Base-by-base conservation (phyloP, 1,140 invertebrate species). In the Dendroctonus ponderosae region DNA sequence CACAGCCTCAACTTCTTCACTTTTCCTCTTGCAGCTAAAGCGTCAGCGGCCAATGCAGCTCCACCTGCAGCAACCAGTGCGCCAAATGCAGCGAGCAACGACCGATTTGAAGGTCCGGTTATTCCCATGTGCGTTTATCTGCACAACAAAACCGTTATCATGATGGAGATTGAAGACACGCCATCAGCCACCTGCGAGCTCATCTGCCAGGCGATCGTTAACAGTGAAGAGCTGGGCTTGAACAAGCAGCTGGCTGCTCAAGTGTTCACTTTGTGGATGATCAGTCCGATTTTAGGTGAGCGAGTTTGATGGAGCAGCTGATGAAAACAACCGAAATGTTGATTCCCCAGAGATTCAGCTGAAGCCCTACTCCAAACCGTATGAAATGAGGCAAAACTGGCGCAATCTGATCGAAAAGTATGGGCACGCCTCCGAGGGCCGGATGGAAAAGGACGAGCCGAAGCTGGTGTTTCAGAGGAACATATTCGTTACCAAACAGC, bases 311-410 rank as follows among this genome's bases (percentile, higher is more conserved):
- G 40, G 39, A 43, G 14, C 37, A 52, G 6, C n/a, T 14, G 12
- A 14, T 26, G 59, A 49, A 56, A 51, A 51, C 5, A 48, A 2
- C 15, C 15, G n/a, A 46, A 46, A 2, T 4, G 44, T 1, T 46
- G 12, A 46, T 46, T 59, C 48, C 3, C 49, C 7, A 59, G 57
- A 59, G 39, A 59, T 59, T n/a, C 93, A 96, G 76, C 76, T 97
- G 49, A 93, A 94, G 79, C 88, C 91, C 2, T 87, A 89, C 70
- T 93, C 96, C 69, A 91, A 89, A 71, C 93, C 93, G 0, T 88
- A 92, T 78, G 86, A 89, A 70, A 83, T 96, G 6, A 85, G 91
- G 74, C 84, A 88, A 8, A 88, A 89, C 69, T 97, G 94, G 94
- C 85, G 87, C 60, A 83, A 85, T 67, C 80, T 96, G 11, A 79